Evolutionary conservation across 2,797 vertebrate species (phyloP).

Genomic region (Spinibarbus caldwelli): DNA sequence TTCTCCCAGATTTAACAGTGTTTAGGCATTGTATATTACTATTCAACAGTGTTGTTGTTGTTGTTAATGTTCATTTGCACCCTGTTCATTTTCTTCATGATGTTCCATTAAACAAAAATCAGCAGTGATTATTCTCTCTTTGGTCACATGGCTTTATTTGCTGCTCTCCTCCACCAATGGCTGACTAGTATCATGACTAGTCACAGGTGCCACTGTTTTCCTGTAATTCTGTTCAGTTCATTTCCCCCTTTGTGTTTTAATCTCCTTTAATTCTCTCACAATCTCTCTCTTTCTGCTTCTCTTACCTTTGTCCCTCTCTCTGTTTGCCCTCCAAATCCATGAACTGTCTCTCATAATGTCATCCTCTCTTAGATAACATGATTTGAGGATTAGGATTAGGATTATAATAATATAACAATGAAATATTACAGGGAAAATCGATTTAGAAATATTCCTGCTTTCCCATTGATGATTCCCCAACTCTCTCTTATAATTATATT

Average conservation of each 20-base stretch:
- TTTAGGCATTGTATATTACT: neutral
- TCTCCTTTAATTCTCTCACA: constrained; percentile 11
- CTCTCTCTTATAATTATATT: neutral
- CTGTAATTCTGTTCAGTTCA: neutral
- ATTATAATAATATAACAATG: constrained; percentile 31
- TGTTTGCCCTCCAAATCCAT: constrained; percentile 55
- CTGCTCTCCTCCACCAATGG: neutral
- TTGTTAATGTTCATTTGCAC: neutral
- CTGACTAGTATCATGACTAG: constrained; percentile 7
- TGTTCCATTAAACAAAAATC: neutral
- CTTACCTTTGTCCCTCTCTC: constrained; percentile 39
- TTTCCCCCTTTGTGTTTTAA: constrained; percentile 21
- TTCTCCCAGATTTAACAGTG: neutral
- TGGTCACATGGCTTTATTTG: neutral
- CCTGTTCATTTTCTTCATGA: neutral
- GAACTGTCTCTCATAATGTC: constrained; percentile 57
- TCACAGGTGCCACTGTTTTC: neutral
- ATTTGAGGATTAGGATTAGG: constrained; percentile 38
- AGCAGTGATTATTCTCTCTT: neutral
- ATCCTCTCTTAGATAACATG: constrained; percentile 21
- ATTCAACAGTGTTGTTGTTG: neutral
- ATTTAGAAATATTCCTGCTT: constrained; percentile 7
- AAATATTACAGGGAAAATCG: neutral
- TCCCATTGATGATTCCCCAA: neutral
- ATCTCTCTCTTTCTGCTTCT: constrained; percentile 44